A percentile compares a stretch with the other conserved stretches of the same genome.
Evolutionary conservation across 2,113 vertebrate species (phyloP).

Genomic region (Psettodes erumei): DNA sequence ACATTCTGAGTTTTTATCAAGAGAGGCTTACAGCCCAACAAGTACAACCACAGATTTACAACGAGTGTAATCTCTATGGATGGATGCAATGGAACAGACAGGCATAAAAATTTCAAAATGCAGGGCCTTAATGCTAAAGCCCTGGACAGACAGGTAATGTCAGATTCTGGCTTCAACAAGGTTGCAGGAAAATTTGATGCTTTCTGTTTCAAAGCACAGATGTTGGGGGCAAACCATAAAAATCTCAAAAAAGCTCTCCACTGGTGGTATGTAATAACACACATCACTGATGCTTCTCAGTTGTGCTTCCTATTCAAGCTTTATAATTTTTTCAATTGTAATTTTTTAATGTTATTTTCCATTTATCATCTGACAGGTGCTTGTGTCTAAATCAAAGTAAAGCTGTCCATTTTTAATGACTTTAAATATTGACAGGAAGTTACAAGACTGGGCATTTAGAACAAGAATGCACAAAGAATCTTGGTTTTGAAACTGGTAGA

Average conservation of each 20-base stretch:
- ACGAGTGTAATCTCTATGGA: constrained; percentile 3
- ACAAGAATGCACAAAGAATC: background rate
- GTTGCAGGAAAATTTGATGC: constrained; percentile 21
- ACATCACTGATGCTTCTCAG: background rate
- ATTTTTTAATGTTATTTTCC: too few species aligned
- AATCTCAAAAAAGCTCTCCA: background rate
- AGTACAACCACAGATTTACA: constrained; percentile 25
- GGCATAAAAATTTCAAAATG: constrained; percentile 14
- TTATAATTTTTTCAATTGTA: background rate
- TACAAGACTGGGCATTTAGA: too few species aligned
- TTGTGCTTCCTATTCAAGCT: background rate
- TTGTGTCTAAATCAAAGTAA: background rate
- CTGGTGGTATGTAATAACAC: background rate
- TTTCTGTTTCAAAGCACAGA: constrained; percentile 3
- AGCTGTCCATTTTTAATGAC: background rate
- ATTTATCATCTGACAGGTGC: too few species aligned
- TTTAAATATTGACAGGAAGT: background rate
- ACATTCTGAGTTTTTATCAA: constrained; percentile 15
- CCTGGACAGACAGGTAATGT: constrained; percentile 10
- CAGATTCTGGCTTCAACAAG: constrained; percentile 12
- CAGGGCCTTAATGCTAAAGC: constrained; percentile 12
- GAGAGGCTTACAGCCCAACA: constrained; percentile 17
- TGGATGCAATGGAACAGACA: constrained; percentile 18
- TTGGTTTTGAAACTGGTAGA: background rate
- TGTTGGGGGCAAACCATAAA: background rate